Percentiles rank a stretch among this genome's conserved stretches.
Evolutionary conservation across 2,797 vertebrate genomes (phyloP).

Genomic region (Cirrhinus mrigala): DNA sequence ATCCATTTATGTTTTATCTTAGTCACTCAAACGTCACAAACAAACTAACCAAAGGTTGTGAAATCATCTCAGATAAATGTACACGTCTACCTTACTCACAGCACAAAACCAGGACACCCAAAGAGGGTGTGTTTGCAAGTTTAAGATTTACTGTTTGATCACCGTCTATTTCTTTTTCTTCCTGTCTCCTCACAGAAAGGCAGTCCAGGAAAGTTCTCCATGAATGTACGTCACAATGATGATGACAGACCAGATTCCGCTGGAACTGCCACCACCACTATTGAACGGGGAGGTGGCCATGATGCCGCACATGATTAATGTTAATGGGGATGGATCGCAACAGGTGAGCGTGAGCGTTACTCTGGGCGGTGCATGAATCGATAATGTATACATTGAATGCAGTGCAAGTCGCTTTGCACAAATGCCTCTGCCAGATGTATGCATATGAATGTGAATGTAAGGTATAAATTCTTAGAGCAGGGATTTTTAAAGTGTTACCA

Average conservation of each 20-base stretch:
- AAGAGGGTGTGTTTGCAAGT: conserved; percentile 9
- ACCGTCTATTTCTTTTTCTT: conserved; percentile 34
- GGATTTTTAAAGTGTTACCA: neutral
- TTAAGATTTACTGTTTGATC: conserved; percentile 2
- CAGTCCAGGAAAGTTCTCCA: conserved; percentile 93
- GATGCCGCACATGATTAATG: conserved; percentile 95
- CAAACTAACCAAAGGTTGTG: conserved; percentile 20
- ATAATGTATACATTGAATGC: neutral
- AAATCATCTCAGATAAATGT: conserved; percentile 5
- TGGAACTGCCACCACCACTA: conserved; percentile 95
- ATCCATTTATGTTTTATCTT: neutral
- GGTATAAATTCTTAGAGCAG: neutral
- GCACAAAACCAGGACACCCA: neutral
- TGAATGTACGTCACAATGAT: conserved; percentile 99
- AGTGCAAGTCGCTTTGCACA: neutral
- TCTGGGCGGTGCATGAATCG: neutral
- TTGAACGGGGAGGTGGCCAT: conserved; percentile 95
- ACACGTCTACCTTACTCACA: neutral
- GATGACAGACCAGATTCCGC: conserved; percentile 99
- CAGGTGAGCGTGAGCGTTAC: conserved; percentile 82
- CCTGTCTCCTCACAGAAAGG: conserved; percentile 84
- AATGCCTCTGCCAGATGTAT: neutral
- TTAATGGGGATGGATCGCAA: conserved; percentile 93
- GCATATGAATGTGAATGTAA: neutral
- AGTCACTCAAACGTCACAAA: conserved; percentile 20